Percentiles rank a stretch among this genome's conserved stretches.
Evolutionary conservation across 1,140 invertebrate species (phyloP).

Genomic region (Pentalonia nigronervosa): DNA sequence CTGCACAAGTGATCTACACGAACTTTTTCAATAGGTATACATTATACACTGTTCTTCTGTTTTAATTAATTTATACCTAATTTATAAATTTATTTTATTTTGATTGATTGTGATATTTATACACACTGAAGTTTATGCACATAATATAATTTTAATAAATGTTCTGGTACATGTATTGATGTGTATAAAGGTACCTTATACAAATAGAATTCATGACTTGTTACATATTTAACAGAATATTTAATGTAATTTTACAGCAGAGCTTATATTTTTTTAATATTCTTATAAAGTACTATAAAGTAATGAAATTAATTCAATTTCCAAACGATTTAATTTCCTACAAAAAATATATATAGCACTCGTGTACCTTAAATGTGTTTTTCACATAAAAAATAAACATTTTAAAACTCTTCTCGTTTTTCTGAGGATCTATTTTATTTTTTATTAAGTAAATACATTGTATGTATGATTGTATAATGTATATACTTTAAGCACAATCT

Average conservation of each 20-base stretch:
- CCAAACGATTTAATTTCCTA: slow-evolving; percentile 3
- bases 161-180: not conserved
- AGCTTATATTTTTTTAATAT: not conserved
- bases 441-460: not conserved
- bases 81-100: not conserved
- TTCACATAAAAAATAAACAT: slow-evolving; percentile 2
- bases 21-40: not conserved
- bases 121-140: not conserved
- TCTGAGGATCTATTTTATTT: not conserved
- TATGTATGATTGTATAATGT: not conserved
- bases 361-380: not conserved
- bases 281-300: not conserved
- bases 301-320: slow-evolving; percentile 19
- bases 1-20: not conserved
- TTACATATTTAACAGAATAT: not conserved
- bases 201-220: not conserved
- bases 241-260: not conserved
- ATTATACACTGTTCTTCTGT: not conserved
- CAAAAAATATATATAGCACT: not conserved
- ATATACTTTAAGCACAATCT: not conserved
- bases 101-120: accelerated
- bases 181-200: not conserved
- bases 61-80: not conserved
- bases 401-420: not conserved
- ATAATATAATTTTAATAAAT: not conserved